A percentile compares a stretch with the other conserved stretches of the same genome.
These are phyloP conservation scores for Andrena cerasifolii DNA, from an alignment of 1,140 invertebrate genomes.

Conservation along the genomic window DNA sequence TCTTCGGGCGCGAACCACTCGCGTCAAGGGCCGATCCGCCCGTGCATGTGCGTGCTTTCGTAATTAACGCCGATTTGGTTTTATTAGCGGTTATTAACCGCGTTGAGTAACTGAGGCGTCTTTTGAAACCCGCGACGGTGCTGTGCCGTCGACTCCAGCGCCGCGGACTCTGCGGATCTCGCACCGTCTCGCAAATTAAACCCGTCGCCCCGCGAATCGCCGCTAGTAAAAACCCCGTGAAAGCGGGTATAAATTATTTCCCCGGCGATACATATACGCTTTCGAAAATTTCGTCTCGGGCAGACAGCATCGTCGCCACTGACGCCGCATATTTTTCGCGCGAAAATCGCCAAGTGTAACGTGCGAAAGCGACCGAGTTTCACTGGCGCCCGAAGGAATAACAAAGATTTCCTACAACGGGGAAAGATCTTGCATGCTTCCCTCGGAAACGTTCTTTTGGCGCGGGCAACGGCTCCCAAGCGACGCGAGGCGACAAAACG, in stretches of 20 bases:
- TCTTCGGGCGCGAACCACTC: constrained; percentile 18
- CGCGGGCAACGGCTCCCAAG: too few relatives aligned
- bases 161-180: background rate
- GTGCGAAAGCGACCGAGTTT: constrained; percentile 33
- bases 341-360: constrained; percentile 33
- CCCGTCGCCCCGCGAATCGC: constrained; percentile 7
- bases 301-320: background rate
- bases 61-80: constrained; percentile 56
- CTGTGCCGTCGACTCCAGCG: constrained; percentile 4
- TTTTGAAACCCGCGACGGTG: background rate
- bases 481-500: too few relatives aligned
- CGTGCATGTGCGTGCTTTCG: constrained; percentile 37
- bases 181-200: constrained; percentile 8
- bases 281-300: constrained; percentile 51
- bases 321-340: constrained; percentile 27
- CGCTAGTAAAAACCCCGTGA: constrained; percentile 40
- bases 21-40: constrained; percentile 18
- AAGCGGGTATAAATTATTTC: constrained; percentile 45
- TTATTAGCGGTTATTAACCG: constrained; percentile 43
- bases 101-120: constrained; percentile 34
- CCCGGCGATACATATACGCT: background rate
- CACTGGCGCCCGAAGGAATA: background rate
- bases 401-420: constrained; percentile 15
- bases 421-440: too few relatives aligned
- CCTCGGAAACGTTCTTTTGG: too few relatives aligned